Evolutionary conservation across 2,888 invertebrate genomes (phyloP).

Genomic region (Dendrolimus pini): DNA sequence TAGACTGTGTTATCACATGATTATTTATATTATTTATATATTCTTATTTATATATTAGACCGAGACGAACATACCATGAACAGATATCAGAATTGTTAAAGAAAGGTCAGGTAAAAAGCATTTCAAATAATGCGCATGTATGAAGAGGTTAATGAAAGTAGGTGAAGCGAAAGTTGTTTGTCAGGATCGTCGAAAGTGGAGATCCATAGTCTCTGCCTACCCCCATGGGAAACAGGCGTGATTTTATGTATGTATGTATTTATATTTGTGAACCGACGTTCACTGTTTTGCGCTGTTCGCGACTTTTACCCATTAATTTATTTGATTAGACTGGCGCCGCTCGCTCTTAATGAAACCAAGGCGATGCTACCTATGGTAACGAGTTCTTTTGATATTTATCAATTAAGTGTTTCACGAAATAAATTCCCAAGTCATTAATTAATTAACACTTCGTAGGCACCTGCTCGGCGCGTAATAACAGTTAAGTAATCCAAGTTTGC

Average conservation of each 20-base stretch:
- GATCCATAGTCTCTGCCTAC: too few species aligned
- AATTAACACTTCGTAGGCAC: slow-evolving; percentile 54
- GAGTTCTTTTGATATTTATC: slow-evolving; percentile 43
- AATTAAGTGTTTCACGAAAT: slow-evolving; percentile 44
- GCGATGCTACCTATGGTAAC: slow-evolving; percentile 20
- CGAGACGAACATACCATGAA: too few species aligned
- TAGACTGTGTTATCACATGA: too few species aligned
- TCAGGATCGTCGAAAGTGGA: too few species aligned
- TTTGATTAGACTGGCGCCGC: slow-evolving; percentile 39
- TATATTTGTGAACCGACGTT: background rate
- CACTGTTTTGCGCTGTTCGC: background rate
- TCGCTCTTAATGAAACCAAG: slow-evolving; percentile 42
- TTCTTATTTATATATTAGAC: too few species aligned
- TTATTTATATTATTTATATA: background rate
- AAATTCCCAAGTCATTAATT: slow-evolving; percentile 45
- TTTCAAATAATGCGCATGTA: too few species aligned
- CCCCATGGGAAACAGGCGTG: too few species aligned
- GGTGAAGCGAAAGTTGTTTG: too few species aligned
- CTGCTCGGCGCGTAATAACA: slow-evolving; percentile 33
- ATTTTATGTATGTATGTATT: too few species aligned
- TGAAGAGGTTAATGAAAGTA: too few species aligned
- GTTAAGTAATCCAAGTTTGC: slow-evolving; percentile 46
- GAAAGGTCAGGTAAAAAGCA: too few species aligned
- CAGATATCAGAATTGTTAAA: too few species aligned
- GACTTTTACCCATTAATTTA: slow-evolving; percentile 37